Evolutionary conservation across 2,113 vertebrate genomes (phyloP), one percentile per base, ranked within the genome.

Genomic region (Daphoenositta chrysoptera): DNA sequence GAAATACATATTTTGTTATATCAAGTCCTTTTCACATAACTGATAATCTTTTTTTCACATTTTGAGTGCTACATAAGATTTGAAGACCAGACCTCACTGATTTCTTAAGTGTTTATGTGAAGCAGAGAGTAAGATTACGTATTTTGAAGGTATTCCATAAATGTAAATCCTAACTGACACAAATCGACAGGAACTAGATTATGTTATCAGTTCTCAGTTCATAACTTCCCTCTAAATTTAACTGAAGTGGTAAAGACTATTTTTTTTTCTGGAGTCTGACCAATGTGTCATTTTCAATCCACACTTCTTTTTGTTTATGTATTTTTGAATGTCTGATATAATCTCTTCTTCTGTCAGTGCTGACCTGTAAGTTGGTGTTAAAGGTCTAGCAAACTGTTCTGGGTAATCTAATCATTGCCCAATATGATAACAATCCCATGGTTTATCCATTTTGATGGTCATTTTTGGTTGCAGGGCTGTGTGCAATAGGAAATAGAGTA

Each of bases 211-310:
- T 88, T 68, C 40, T 93, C 65, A 61, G 83, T 61, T 92, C 69
- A 84, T 75, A 95, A 84, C 83, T 69, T 93, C 53, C 48, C 57
- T 93, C 90, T 95, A 96, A 90, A 96, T 94, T 95, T 97, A 95
- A 76, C 92, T 65, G 37, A 92, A 93, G 80, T 84, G 86, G 58
- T 96, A 93, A 44, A 54, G n/a, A 75, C 56, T 87, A 11, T 83
- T 78, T 94, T 58, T 57, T 88, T 90, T 90, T 45, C 83, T 82
- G 37, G 40, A 89, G 45, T 77, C 60, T 80, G 68, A 94, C 57
- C 0, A 6, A 94, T 69, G 88, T 94, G 95, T 90, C 96, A 61
- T 71, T 93, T 97, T 93, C 88, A 92, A 96, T 97, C 83, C 83
- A 89, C 90, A 79, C 65, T 83, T 95, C 85, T 92, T 86, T 93